Conservation (phyloP, 2,888 invertebrate species). For the Drosophila siamana region DNA sequence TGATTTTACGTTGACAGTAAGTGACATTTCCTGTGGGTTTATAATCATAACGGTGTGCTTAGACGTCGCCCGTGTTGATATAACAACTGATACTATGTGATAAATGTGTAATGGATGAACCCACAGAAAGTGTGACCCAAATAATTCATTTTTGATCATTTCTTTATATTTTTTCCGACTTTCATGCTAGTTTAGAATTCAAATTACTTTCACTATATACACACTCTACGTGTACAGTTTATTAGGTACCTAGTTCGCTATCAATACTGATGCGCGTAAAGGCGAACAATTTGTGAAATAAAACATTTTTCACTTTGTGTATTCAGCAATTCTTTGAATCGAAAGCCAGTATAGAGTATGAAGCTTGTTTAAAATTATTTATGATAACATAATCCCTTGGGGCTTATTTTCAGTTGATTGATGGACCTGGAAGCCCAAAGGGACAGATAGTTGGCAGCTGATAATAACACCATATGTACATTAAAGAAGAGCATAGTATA, state of each 20-base stretch:
- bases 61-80: slow-evolving; percentile 32
- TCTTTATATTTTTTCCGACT: neutral
- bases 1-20: slow-evolving; percentile 70
- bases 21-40: slow-evolving; percentile 55
- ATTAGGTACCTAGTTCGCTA: neutral
- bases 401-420: neutral
- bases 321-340: slow-evolving; percentile 33
- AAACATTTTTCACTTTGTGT: slow-evolving; percentile 21
- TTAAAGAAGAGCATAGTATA: neutral
- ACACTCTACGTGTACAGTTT: too few species aligned
- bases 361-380: neutral
- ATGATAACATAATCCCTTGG: neutral
- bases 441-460: neutral
- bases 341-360: neutral
- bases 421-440: neutral
- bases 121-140: slow-evolving; percentile 14
- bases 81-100: slow-evolving; percentile 34
- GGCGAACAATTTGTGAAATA: slow-evolving; percentile 53
- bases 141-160: neutral
- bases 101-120: slow-evolving; percentile 42
- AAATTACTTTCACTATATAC: slow-evolving; percentile 40
- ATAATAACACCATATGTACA: neutral
- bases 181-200: neutral
- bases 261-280: slow-evolving; percentile 30
- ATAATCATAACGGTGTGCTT: slow-evolving; percentile 20